Evolutionary conservation across 2,797 vertebrate species (phyloP).

Genomic region (Galago senegalensis): DNA sequence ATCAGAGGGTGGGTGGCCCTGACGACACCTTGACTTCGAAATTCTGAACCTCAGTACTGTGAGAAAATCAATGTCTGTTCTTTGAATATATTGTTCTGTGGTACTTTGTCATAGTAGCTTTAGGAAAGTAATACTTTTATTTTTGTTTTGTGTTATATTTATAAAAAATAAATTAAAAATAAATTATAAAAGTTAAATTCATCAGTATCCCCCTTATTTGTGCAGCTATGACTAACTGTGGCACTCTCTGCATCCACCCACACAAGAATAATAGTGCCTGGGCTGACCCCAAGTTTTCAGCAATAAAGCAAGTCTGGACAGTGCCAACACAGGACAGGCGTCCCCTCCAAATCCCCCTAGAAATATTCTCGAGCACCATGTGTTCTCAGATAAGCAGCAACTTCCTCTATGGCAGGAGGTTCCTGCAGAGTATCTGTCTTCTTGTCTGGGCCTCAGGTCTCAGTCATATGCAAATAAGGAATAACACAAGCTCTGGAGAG

Average conservation of each 20-base stretch:
- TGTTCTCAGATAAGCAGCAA: neutral
- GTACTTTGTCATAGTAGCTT: too few relatives aligned
- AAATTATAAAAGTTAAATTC: too few relatives aligned
- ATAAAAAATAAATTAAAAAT: neutral
- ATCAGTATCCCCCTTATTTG: rapidly evolving
- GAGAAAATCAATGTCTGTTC: neutral
- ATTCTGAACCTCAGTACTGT: neutral
- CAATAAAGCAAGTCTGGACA: neutral
- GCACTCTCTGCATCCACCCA: neutral
- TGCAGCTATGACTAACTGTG: rapidly evolving
- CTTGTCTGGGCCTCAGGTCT: neutral
- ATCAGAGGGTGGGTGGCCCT: neutral
- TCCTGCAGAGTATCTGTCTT: neutral
- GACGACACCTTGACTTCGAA: neutral
- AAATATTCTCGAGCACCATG: too few relatives aligned
- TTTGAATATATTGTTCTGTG: neutral
- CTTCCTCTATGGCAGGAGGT: neutral
- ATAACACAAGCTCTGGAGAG: neutral
- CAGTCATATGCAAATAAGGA: neutral
- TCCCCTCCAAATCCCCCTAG: neutral
- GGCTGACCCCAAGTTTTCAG: neutral
- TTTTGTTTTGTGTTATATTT: neutral
- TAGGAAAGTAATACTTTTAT: neutral
- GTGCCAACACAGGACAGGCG: neutral
- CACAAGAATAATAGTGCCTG: rapidly evolving